These are phyloP conservation scores for Mallateleia sp. DNA, from an alignment of 2,888 invertebrate genomes.

Conservation along the genomic window DNA sequence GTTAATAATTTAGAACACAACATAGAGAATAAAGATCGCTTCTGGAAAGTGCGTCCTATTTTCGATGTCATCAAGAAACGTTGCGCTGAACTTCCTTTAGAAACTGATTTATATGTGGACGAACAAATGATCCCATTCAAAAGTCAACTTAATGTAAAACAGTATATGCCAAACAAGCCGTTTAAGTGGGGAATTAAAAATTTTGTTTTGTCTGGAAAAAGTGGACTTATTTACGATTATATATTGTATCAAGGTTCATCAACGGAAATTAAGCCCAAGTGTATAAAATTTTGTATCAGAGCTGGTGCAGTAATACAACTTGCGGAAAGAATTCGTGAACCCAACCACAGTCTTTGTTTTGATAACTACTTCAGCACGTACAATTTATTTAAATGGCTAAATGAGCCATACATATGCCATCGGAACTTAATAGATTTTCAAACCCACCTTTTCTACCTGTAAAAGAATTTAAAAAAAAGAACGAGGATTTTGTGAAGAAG, in stretches of 20 bases:
- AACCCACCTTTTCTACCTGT: slow-evolving; percentile 6
- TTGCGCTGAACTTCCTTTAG: slow-evolving; percentile 23
- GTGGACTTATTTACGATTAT: slow-evolving; percentile 78
- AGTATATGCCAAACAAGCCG: slow-evolving; percentile 31
- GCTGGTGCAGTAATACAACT: slow-evolving; percentile 72
- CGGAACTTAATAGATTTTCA: slow-evolving; percentile 1
- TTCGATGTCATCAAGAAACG: background rate
- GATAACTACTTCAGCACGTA: slow-evolving; percentile 75
- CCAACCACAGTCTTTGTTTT: slow-evolving; percentile 59
- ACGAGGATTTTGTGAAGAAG: slow-evolving; percentile 4
- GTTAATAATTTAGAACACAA: slow-evolving; percentile 44
- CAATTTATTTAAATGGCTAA: slow-evolving; percentile 70
- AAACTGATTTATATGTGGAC: slow-evolving; percentile 33
- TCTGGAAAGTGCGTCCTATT: slow-evolving; percentile 33
- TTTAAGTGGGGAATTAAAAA: slow-evolving; percentile 26
- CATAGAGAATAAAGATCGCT: no score
- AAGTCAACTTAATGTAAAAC: slow-evolving; percentile 11
- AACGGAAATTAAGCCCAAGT: slow-evolving; percentile 76
- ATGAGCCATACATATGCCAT: background rate
- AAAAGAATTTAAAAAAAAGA: slow-evolving; percentile 12
- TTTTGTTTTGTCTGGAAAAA: background rate
- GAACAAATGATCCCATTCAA: slow-evolving; percentile 35
- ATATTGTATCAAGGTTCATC: slow-evolving; percentile 82
- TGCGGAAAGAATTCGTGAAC: slow-evolving; percentile 54
- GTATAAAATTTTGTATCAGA: slow-evolving; percentile 68